phyloP scores from a whole-genome alignment of 2,888 invertebrate genomes.

The Miltochrista miniata region DNA sequence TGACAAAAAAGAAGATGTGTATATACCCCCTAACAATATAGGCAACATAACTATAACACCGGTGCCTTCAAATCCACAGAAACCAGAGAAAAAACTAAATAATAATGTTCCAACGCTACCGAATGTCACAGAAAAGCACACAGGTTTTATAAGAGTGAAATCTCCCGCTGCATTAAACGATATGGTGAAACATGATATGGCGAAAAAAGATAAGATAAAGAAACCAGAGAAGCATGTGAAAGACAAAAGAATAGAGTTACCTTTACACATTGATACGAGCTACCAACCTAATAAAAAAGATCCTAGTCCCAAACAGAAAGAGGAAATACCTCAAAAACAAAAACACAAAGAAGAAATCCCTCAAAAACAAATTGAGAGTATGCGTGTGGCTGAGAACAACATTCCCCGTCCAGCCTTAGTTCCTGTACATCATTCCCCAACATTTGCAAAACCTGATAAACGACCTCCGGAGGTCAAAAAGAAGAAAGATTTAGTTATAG shows the following conservation, averaged over 20 bases:
- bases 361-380: conserved; percentile 65
- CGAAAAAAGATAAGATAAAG: conserved; percentile 54
- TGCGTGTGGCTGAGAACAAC: conserved; percentile 68
- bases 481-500: conserved; percentile 69
- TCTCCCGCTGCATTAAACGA: conserved; percentile 75
- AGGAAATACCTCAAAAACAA: conserved; percentile 63
- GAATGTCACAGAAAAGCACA: conserved; percentile 40
- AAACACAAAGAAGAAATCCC: conserved; percentile 60
- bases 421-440: conserved; percentile 70
- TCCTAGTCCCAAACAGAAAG: conserved; percentile 60
- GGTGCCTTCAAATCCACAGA: conserved; percentile 47
- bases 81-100: conserved; percentile 51
- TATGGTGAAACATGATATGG: conserved; percentile 72
- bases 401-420: conserved; percentile 69
- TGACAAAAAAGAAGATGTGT: conserved; percentile 60
- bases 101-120: conserved; percentile 18
- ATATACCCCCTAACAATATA: conserved; percentile 69
- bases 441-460: conserved; percentile 74
- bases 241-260: conserved; percentile 54
- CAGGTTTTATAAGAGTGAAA: conserved; percentile 68
- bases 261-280: conserved; percentile 66
- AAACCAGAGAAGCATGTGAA: conserved; percentile 51
- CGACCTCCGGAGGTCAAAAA: conserved; percentile 70
- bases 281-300: conserved; percentile 56
- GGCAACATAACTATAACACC: conserved; percentile 79